Evolutionary conservation across 2,888 invertebrate genomes (phyloP), one percentile per base, ranked within the genome.

Genomic region (Andricus curvator): DNA sequence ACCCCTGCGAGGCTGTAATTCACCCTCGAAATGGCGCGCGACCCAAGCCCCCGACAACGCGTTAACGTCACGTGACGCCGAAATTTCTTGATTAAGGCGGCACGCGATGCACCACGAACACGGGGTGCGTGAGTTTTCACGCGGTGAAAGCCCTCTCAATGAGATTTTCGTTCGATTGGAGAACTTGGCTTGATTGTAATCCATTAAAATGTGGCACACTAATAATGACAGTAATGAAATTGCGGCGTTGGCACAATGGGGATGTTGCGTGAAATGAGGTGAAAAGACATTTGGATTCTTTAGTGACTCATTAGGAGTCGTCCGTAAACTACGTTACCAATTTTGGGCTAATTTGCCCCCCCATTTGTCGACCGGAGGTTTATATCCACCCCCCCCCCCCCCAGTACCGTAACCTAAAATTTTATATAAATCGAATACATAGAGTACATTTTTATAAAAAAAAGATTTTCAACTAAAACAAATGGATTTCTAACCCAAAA

Each of bases 21-120:
- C 88, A 87, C 86, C 86, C 87, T 85, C 84, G 82, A 88, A 89
- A 88, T 88, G 86, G 87, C 86, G 85, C 85, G 84, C 85, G 87
- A 56, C 74, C 74, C 74, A 29, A 51, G 51, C 68, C 44, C 41
- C 44, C 68, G 48, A 84, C 85, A 83, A 83, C 84, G 83, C 86
- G 83, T 85, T 85, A 82, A 77, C 81, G 85, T 87, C 87, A 87
- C 87, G 88, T 86, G 88, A 88, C 85, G 85, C 85, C 88, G 82
- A 89, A 90, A 89, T 90, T 90, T 90, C 91, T 90, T 89, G 88
- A 91, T 91, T 90, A 91, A 89, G 88, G 86, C 86, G 82, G 86
- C 88, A 87, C 89, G 89, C 89, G 88, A 91, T 88, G 41, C 41
- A 67, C 67, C 41, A 67, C 37, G 33, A 67, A 41, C 41, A n/a